Evolutionary conservation across 2,113 vertebrate species (phyloP).

Genomic region (Rostratula benghalensis): DNA sequence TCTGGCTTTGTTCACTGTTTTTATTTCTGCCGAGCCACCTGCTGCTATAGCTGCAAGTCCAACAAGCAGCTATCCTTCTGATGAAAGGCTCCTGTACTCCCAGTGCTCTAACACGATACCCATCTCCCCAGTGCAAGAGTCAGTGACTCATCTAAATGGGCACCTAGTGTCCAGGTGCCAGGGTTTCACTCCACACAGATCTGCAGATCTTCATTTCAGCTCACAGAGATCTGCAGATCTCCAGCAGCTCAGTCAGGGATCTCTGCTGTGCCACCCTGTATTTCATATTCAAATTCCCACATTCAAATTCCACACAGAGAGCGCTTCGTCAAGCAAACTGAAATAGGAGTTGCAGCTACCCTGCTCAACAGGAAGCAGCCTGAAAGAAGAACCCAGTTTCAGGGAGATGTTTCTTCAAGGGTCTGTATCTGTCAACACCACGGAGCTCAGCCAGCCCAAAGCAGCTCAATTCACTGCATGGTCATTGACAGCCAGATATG

Average conservation of each 20-base stretch:
- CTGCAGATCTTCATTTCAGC: background rate
- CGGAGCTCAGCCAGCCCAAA: constrained; percentile 14
- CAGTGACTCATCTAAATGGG: background rate
- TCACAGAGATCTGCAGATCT: constrained; percentile 4
- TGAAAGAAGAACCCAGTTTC: background rate
- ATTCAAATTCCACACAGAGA: constrained; percentile 2
- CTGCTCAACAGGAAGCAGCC: constrained; percentile 1
- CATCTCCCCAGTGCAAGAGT: background rate
- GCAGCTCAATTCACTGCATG: background rate
- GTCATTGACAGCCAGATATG: background rate
- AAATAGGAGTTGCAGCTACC: background rate
- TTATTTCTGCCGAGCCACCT: background rate
- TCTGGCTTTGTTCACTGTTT: background rate
- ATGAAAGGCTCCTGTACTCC: background rate
- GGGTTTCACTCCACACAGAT: constrained; percentile 10
- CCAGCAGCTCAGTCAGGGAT: background rate
- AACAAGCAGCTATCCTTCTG: background rate
- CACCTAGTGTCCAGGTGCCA: background rate
- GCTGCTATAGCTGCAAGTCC: background rate
- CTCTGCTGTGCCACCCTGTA: background rate
- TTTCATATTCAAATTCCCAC: constrained; percentile 41
- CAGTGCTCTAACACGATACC: background rate
- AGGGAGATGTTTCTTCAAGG: constrained; percentile 7
- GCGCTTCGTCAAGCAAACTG: background rate
- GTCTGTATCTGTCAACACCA: constrained; percentile 18